Evolutionary conservation across 2,888 invertebrate species (phyloP).

Genomic region (Andrena praecox): DNA sequence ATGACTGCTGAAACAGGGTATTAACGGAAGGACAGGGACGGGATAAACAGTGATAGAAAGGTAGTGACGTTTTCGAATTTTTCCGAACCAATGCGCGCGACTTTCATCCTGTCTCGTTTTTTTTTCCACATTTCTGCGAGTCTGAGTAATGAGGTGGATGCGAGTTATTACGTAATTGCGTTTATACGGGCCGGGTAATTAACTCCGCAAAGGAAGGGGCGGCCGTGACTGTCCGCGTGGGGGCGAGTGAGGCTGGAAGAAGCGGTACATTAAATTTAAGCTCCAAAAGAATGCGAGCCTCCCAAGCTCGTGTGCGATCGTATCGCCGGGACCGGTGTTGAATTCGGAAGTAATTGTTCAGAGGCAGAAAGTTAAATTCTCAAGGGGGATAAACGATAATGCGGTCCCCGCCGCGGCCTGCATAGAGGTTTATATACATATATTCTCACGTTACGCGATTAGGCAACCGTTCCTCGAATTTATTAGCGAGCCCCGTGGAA

Average conservation of each 20-base stretch:
- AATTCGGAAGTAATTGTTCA: slow-evolving; percentile 53
- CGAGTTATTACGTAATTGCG: slow-evolving; percentile 70
- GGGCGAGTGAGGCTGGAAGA: neutral
- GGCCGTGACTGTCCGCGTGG: neutral
- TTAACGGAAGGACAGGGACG: too few species aligned
- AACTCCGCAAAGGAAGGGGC: slow-evolving; percentile 49
- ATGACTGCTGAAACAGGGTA: too few species aligned
- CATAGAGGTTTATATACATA: slow-evolving; percentile 8
- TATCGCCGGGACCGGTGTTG: slow-evolving; percentile 28
- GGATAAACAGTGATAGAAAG: neutral
- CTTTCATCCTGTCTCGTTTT: neutral
- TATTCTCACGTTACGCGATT: slow-evolving; percentile 28
- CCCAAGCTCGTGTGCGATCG: slow-evolving; percentile 28
- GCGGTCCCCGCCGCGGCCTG: neutral
- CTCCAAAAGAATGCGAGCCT: slow-evolving; percentile 30
- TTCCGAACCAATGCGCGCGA: neutral
- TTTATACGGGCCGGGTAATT: slow-evolving; percentile 67
- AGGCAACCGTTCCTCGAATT: slow-evolving; percentile 21
- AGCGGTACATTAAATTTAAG: slow-evolving; percentile 48
- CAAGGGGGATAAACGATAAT: slow-evolving; percentile 20
- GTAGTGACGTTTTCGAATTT: neutral
- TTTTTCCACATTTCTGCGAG: slow-evolving; percentile 47
- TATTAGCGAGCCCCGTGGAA: slow-evolving; percentile 8
- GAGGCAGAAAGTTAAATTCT: slow-evolving; percentile 27
- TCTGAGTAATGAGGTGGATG: slow-evolving; percentile 69